These are phyloP conservation scores for Andrena chrysosceles DNA, from an alignment of 2,888 invertebrate species.

Conservation along the genomic window DNA sequence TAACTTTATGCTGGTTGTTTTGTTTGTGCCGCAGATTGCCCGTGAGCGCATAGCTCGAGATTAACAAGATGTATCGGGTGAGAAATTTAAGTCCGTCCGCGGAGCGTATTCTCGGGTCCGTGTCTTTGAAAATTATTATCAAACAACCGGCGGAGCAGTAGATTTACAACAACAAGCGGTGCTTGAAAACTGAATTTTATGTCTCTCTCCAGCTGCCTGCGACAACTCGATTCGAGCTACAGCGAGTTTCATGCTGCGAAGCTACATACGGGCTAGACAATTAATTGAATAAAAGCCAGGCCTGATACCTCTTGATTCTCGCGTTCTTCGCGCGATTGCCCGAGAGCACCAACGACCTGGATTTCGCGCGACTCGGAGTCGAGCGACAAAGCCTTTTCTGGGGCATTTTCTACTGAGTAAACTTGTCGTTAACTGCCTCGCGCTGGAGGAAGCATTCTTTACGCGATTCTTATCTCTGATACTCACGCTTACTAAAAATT, in stretches of 20 bases:
- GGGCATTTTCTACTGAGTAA: constrained; percentile 9
- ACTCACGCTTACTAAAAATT: too few species aligned
- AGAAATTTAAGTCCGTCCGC: not conserved
- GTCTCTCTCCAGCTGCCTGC: not conserved
- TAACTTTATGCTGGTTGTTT: constrained; percentile 54
- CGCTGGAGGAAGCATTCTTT: too few species aligned
- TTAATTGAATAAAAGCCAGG: constrained; percentile 61
- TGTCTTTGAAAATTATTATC: not conserved
- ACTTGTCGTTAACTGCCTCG: not conserved
- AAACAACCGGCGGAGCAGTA: too few species aligned
- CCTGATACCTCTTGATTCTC: constrained; percentile 49
- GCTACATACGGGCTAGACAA: constrained; percentile 33
- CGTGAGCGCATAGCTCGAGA: constrained; percentile 10
- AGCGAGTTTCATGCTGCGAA: constrained; percentile 7
- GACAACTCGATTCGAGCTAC: not conserved
- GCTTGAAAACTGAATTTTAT: too few species aligned
- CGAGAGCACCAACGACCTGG: constrained; percentile 46
- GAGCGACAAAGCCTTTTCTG: constrained; percentile 39
- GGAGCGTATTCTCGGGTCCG: not conserved
- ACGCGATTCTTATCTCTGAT: too few species aligned
- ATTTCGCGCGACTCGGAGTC: constrained; percentile 49
- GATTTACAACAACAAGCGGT: too few species aligned
- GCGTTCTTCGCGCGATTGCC: constrained; percentile 45
- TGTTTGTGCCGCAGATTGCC: constrained; percentile 42
- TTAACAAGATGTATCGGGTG: constrained; percentile 1